Evolutionary conservation across 2,113 vertebrate genomes (phyloP), one percentile per base, ranked within the genome.

Genomic region (Sialia sialis): DNA sequence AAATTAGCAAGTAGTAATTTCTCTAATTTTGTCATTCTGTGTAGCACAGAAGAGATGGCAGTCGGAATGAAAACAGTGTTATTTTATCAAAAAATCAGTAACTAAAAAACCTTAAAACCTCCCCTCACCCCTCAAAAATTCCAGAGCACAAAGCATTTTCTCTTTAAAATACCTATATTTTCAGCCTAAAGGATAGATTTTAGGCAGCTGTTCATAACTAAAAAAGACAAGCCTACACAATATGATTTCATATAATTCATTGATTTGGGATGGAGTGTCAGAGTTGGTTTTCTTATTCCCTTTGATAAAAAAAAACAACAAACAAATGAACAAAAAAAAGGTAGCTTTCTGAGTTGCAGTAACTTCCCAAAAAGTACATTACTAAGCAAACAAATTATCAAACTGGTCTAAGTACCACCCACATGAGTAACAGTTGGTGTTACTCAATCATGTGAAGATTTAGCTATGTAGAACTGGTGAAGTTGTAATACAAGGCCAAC

Each of bases 331-430:
- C 30, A 29, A 52, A 29, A 27, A 34, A 25, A 17, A 6, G 5
- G 7, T 13, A 84, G 21, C 16, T 52, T 56, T 72, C 0, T 9
- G 21, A 16, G 3, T 36, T 39, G 21, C 34, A 49, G 0, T 29
- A 34, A 39, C 41, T 81, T 64, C 21, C 27, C 58, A 27, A 52
- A 19, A 30, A 87, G 39, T 3, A 58, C 13, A 56, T 34, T 74
- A 69, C 7, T 46, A 19, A 76, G 39, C 27, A 79, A 80, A 49
- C 21, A 11, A 76, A 87, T 16, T 16, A 68, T 6, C 17, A 4
- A 8, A 18, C 0, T n/a, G 18, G 32, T 13, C 36, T 12, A 67
- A 76, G 19, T 13, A 59, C 15, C 43, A 51, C 10, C 22, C 6
- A 4, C 17, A 11, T 2, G 5, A 17, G 75, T 4, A 4, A 41